Conservation (phyloP, 2,888 invertebrate species). For the Stegophylla sp. region DNA sequence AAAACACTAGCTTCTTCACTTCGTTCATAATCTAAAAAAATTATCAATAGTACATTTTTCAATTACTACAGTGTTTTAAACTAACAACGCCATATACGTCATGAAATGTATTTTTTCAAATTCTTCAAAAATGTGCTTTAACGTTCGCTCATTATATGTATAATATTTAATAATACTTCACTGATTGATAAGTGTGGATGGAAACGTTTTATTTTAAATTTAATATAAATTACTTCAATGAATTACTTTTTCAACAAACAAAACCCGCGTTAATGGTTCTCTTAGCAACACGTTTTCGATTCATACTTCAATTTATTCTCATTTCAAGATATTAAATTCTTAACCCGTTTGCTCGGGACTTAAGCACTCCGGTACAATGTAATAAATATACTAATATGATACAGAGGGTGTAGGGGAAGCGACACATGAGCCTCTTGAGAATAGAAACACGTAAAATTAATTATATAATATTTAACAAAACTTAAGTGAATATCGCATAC, state of each 20-base stretch:
- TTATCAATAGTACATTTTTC: no score
- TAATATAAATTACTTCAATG: background rate
- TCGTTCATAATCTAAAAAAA: no score
- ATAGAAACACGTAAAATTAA: slow-evolving; percentile 1
- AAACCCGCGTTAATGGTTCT: background rate
- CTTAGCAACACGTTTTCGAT: background rate
- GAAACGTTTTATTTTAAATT: background rate
- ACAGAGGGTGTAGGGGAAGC: background rate
- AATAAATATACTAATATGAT: slow-evolving; percentile 42
- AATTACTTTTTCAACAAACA: background rate
- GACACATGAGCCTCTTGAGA: slow-evolving; percentile 33
- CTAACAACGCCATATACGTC: no score
- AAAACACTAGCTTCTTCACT: no score
- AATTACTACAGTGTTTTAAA: no score
- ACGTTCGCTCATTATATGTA: no score
- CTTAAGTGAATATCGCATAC: slow-evolving; percentile 28
- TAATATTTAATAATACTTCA: no score
- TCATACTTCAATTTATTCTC: slow-evolving; percentile 15
- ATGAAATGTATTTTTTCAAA: no score
- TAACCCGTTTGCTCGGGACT: slow-evolving; percentile 23
- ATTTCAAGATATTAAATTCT: slow-evolving; percentile 34
- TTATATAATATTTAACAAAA: slow-evolving; percentile 17
- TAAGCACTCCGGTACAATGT: background rate
- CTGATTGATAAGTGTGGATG: no score
- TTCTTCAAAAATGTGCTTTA: no score